phyloP scores from a whole-genome alignment of 37 sponge, comb jelly and placozoan species.

The Mnemiopsis leidyi region DNA sequence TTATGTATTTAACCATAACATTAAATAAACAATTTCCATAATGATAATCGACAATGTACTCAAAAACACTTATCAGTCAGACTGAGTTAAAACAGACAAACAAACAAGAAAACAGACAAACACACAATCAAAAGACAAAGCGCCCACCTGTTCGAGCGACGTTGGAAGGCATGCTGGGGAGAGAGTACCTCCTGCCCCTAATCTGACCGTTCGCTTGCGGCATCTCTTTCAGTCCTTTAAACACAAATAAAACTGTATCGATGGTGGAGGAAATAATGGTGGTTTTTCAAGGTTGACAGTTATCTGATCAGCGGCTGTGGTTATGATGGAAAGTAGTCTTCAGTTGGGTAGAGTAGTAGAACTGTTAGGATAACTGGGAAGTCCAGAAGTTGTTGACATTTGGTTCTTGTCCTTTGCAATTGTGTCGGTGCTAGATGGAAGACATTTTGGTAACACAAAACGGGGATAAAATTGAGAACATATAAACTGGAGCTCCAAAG shows the following conservation, averaged over 20 bases:
- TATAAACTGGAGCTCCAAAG: no score
- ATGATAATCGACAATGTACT: no score
- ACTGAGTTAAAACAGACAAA: no score
- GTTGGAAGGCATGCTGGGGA: slow-evolving; percentile 45
- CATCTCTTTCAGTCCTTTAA: neutral
- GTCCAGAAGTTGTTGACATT: neutral
- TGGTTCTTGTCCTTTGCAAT: neutral
- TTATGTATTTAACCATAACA: no score
- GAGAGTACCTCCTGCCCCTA: slow-evolving; percentile 55
- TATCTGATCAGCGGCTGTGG: neutral
- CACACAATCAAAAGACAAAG: no score
- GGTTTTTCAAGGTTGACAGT: no score
- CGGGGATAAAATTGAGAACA: no score
- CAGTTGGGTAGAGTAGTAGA: neutral
- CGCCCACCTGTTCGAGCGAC: neutral
- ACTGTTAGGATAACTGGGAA: neutral
- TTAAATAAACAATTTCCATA: no score
- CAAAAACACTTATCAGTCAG: no score
- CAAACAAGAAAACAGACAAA: no score
- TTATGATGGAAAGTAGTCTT: no score
- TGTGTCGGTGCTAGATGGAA: neutral
- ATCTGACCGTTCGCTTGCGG: neutral
- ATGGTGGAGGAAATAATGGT: no score
- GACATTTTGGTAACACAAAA: neutral
- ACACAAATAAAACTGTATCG: neutral